These are phyloP conservation scores for Mustela lutreola DNA, from an alignment of 2,113 vertebrate species.

Conservation along the genomic window DNA sequence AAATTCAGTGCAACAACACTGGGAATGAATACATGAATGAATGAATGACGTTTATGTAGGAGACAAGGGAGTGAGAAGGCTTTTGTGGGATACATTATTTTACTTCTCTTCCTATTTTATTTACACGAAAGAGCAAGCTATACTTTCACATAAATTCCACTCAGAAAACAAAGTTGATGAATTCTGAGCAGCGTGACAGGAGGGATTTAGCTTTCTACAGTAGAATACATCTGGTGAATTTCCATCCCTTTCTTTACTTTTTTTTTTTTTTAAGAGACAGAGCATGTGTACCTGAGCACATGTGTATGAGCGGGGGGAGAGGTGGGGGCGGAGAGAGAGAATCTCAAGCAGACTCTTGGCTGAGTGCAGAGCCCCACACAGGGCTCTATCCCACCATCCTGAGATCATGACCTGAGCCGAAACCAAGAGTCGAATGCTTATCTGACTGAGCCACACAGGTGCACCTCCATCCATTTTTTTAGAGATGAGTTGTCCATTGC, in stretches of 20 bases:
- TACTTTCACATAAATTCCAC: neutral
- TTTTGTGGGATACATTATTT: neutral
- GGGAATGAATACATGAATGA: neutral
- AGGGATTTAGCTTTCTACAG: neutral
- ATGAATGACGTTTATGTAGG: neutral
- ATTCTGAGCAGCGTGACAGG: neutral
- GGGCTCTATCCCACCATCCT: no score
- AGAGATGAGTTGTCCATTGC: neutral
- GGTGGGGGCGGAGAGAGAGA: neutral
- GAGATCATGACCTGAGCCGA: no score
- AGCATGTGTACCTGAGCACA: neutral
- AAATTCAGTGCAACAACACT: neutral
- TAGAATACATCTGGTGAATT: neutral
- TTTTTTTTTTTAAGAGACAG: neutral
- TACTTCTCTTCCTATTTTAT: slow-evolving; percentile 3
- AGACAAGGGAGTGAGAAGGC: neutral
- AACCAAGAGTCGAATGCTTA: no score
- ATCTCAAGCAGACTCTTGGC: no score
- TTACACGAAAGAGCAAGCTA: neutral
- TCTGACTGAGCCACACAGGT: no score
- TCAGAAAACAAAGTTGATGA: slow-evolving; percentile 32
- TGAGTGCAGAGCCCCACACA: no score
- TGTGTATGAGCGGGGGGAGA: neutral
- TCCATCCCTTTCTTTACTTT: neutral
- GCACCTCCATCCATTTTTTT: neutral